Evolutionary conservation across 2,797 vertebrate genomes (phyloP).

Genomic region (Lepidocolaptes lacrymiger): DNA sequence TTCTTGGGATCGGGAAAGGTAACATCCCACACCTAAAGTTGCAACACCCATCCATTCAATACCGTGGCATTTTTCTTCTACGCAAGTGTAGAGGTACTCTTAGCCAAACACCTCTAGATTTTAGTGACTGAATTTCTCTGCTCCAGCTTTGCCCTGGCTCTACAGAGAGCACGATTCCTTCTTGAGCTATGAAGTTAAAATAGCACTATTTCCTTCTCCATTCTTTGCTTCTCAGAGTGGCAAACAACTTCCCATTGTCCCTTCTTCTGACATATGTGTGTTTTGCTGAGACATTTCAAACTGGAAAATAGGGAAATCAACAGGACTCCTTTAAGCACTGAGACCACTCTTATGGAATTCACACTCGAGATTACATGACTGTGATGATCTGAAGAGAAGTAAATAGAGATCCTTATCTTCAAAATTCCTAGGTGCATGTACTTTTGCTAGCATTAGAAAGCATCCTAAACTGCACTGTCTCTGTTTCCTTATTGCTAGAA

Average conservation of each 20-base stretch:
- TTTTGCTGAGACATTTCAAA: neutral
- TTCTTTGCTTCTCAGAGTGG: neutral
- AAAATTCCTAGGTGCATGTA: neutral
- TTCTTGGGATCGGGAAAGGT: neutral
- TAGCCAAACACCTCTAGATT: neutral
- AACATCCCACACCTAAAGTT: neutral
- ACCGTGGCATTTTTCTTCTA: neutral
- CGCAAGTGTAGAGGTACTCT: neutral
- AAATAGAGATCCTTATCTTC: neutral
- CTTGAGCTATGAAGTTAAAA: neutral
- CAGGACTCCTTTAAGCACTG: neutral
- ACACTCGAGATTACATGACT: neutral
- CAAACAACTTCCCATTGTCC: neutral
- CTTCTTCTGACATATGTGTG: neutral
- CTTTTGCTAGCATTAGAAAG: neutral
- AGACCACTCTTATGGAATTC: neutral
- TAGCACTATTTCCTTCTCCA: neutral
- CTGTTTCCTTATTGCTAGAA: constrained; percentile 54
- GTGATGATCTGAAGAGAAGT: neutral
- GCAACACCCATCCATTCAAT: neutral
- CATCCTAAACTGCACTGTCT: neutral
- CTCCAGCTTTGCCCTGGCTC: neutral
- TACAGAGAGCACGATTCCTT: neutral
- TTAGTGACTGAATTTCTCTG: neutral
- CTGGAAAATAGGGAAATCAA: neutral